Percentiles rank a stretch among this genome's conserved stretches.
phyloP scores from a whole-genome alignment of 2,888 invertebrate species.

The Phanerotoma sp. region DNA sequence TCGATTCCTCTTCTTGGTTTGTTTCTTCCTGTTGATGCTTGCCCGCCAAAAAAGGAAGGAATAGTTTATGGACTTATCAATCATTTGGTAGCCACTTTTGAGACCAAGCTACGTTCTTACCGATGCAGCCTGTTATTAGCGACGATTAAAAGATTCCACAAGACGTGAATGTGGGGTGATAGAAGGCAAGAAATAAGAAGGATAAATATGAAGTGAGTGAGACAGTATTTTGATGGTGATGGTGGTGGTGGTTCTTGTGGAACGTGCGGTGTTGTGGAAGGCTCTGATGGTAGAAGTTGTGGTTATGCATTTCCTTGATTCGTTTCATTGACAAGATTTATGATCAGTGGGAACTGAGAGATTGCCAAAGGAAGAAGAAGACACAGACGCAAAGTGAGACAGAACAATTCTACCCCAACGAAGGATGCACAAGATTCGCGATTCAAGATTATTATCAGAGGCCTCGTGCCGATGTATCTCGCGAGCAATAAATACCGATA shows the following conservation, averaged over 20 bases:
- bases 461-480: slow-evolving; percentile 11
- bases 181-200: slow-evolving; percentile 12
- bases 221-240: slow-evolving; percentile 1
- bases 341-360: slow-evolving; percentile 24
- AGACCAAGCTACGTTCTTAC: slow-evolving; percentile 39
- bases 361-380: not conserved
- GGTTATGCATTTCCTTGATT: slow-evolving; percentile 45
- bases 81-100: slow-evolving; percentile 53
- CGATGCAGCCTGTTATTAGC: slow-evolving; percentile 53
- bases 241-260: no score
- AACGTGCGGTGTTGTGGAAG: not conserved
- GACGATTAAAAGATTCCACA: slow-evolving; percentile 56
- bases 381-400: slow-evolving; percentile 6
- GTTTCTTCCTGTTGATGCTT: slow-evolving; percentile 8
- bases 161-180: slow-evolving; percentile 7
- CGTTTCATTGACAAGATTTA: slow-evolving; percentile 52
- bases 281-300: not conserved
- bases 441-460: slow-evolving; percentile 18
- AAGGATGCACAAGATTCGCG: slow-evolving; percentile 12
- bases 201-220: slow-evolving; percentile 18
- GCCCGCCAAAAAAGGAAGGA: slow-evolving; percentile 38
- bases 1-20: slow-evolving; percentile 3
- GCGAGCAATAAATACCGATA: slow-evolving; percentile 17
- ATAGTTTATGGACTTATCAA: slow-evolving; percentile 57
- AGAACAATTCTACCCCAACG: no score